Base-by-base conservation (phyloP, 2,797 vertebrate species). In the Nannoperca obscura region DNA sequence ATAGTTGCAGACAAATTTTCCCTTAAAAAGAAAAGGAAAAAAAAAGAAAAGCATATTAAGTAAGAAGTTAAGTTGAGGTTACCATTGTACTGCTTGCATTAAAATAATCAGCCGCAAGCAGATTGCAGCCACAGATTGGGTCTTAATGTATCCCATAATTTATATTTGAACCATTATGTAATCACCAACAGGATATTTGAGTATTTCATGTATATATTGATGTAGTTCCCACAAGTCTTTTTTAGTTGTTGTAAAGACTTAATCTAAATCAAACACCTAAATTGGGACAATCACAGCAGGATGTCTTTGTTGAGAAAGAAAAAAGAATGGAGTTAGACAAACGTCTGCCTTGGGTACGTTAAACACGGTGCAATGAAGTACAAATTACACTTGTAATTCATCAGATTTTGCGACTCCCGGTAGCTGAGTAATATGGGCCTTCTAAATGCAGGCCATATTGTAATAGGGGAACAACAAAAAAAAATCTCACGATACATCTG, bases 401-500 rank as follows among this genome's bases (percentile, higher is more conserved):
- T 78, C 54, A 0, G 2, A 80, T 63, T 80, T 2, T 53, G 4
- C 0, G 3, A 34, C 71, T 75, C 50, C 20, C 34, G 38, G 46
- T 50, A 7, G 15, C 17, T 68, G 19, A 74, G 62, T 53, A 47
- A 52, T 20, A 7, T n/a, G 19, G 36, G 47, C 38, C 47, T 10
- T 60, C 9, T 47, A 36, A 74, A 50, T 66, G 46, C 10, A 55
- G 32, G 42, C 76, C 36, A 55, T 65, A 67, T 60, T 62, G 49
- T 71, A 76, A 36, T 52, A 30, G 19, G 46, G 27, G 8, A 15
- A 19, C 63, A 58, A 58, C 50, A 72, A 71, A 72, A 32, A 32
- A 72, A 71, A 74, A 77, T 72, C 65, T 79, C 58, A 20, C 27
- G 34, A 44, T 75, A 78, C 87, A 86, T 81, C 71, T 64, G 53